Base-by-base conservation (phyloP, 2,888 invertebrate genomes). In the Lasioglossum figueresi region DNA sequence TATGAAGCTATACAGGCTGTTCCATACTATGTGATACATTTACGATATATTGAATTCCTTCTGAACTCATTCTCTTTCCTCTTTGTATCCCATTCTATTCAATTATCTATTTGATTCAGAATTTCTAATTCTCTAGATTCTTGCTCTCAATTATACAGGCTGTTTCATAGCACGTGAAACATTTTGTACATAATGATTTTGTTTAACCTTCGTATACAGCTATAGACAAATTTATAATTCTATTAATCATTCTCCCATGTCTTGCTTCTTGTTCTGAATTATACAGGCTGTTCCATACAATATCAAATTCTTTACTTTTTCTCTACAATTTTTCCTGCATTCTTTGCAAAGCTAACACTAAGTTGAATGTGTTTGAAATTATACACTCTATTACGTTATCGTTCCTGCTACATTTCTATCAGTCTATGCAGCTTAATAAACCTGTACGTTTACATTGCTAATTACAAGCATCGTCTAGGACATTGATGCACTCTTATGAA, bases 401-500 rank as follows among this genome's bases (percentile, higher is more conserved):
- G 43, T 45, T 45, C 14, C 45, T 1, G 4, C 45, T 45, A 16
- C 45, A 45, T 45, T 5, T 5, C 45, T 16, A 45, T 16, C 16
- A 45, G 16, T 45, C 45, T 16, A 45, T 16, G 16, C 23, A 23
- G 48, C 23, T 48, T 2, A 23, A 23, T 48, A 48, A 48, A 48
- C 8, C 48, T 48, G 23, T 23, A 8, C 8, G 23, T 48, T 23
- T 48, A 48, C 48, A 23, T 2, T 48, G 19, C 48, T 48, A 48
- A 48, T 23, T 6, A 48, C 52, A 52, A 12, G n/a, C n/a, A n/a
- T 56, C 1, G 56, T 12, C 12, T 37, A 14, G 37, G 77, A 70
- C 48, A 77, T 45, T 31, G 75, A 75, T 73, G 73, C 27, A 23
- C 16, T 48, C 40, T 31, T 31, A 71, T 83, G 75, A 83, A 83